phyloP scores from a whole-genome alignment of 2,888 invertebrate species.

The Philhelius pedissequus region DNA sequence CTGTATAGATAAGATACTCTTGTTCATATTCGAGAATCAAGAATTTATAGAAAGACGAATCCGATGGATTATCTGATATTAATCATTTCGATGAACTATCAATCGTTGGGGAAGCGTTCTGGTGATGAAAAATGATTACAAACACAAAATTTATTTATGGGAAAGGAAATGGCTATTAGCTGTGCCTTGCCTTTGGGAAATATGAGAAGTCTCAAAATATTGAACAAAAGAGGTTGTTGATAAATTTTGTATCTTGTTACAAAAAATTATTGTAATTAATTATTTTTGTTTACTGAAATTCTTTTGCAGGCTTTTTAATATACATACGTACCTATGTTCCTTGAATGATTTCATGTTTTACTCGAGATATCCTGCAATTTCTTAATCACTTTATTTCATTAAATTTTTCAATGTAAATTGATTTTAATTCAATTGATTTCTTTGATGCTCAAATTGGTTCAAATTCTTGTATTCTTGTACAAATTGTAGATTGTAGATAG shows the following conservation, averaged over 20 bases:
- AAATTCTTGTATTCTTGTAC: no score
- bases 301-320: no score
- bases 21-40: background rate
- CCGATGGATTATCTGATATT: conserved; percentile 47
- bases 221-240: conserved; percentile 20
- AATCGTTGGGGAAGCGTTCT: conserved; percentile 56
- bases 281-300: conserved; percentile 12
- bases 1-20: background rate
- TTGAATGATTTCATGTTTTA: no score
- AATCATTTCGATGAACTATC: conserved; percentile 67
- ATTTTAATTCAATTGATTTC: no score
- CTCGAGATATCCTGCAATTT: no score
- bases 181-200: background rate
- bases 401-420: no score
- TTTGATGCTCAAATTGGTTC: no score
- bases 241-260: conserved; percentile 43
- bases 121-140: conserved; percentile 63
- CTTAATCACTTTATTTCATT: no score
- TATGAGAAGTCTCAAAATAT: background rate
- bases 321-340: no score
- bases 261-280: conserved; percentile 61
- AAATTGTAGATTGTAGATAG: no score
- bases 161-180: background rate
- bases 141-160: conserved; percentile 15
- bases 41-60: background rate